Base-by-base conservation (phyloP, 2,888 invertebrate species). In the Hirtodrosophila histrioides region DNA sequence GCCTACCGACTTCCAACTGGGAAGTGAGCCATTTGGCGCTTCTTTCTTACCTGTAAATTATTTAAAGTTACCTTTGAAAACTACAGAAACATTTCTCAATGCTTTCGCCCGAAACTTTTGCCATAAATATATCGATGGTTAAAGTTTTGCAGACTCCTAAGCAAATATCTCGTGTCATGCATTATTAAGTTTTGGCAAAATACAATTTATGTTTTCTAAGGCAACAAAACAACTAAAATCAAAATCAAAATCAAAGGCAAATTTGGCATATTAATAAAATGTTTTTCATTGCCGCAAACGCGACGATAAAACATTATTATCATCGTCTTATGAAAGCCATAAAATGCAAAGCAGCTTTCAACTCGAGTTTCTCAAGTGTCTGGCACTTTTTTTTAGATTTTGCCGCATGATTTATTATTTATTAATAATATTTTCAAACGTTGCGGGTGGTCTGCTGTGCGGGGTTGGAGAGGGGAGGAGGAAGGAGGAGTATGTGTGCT, bases 371-470 rank as follows among this genome's bases (percentile, higher is more conserved):
- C 44, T 49, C 56, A 45, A 71, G 75, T 57, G 65, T 41, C 55
- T 57, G 11, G 17, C 33, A 51, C 46, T 54, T 61, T 24, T 53
- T 50, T 50, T 57, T 45, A 45, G 12, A 43, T 69, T 72, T 67
- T 76, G 66, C 53, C 72, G 80, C 86, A 86, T 83, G 57, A 80
- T 73, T 79, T 86, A 74, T 81, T 67, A 86, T 86, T 81, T 81
- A 86, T 79, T 83, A 81, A 81, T 83, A 74, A 69, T 43, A 66
- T 68, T 48, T 53, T 43, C 37, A 10, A 11, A 10, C 31, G 9
- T 40, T 45, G 69, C 46, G 61, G 44, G 71, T 58, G 68, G 54
- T 33, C 68, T 4, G 37, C 31, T 60, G 60, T 27, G 12, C 9
- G 2, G 11, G 36, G n/a, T n/a, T 31, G 9, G 11, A 4, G 3